Conservation (phyloP, 2,113 vertebrate genomes). For the Dolichotis patagonum region DNA sequence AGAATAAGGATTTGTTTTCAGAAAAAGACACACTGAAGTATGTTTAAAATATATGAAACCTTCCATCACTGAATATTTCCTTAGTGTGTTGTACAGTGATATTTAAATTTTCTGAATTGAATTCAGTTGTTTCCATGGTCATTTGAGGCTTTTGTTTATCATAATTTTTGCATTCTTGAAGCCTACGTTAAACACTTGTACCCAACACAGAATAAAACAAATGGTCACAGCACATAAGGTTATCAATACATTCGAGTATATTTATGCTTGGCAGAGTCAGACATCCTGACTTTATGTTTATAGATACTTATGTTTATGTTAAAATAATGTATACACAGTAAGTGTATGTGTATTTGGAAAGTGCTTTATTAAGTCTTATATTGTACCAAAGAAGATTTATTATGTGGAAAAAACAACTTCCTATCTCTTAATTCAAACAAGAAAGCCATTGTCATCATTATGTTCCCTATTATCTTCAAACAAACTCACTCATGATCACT, state of each 20-base stretch:
- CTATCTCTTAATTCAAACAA: slow-evolving; percentile 62
- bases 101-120: slow-evolving; percentile 7
- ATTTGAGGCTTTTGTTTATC: slow-evolving; percentile 40
- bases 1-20: neutral
- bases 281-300: slow-evolving; percentile 74
- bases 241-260: slow-evolving; percentile 75
- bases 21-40: neutral
- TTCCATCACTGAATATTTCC: neutral
- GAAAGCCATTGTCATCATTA: slow-evolving; percentile 16
- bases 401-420: slow-evolving; percentile 53
- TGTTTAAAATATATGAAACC: neutral
- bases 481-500: neutral
- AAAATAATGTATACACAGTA: slow-evolving; percentile 73
- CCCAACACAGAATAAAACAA: slow-evolving; percentile 63
- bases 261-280: slow-evolving; percentile 67
- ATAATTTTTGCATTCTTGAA: slow-evolving; percentile 44
- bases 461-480: slow-evolving; percentile 36
- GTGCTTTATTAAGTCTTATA: slow-evolving; percentile 56
- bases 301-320: slow-evolving; percentile 72
- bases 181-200: slow-evolving; percentile 57
- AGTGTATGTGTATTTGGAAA: slow-evolving; percentile 66
- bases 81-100: neutral
- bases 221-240: slow-evolving; percentile 48
- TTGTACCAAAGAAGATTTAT: slow-evolving; percentile 60
- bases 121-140: neutral